Conservation (phyloP, 1,140 invertebrate species). For the Catajapyx aquilonaris region DNA sequence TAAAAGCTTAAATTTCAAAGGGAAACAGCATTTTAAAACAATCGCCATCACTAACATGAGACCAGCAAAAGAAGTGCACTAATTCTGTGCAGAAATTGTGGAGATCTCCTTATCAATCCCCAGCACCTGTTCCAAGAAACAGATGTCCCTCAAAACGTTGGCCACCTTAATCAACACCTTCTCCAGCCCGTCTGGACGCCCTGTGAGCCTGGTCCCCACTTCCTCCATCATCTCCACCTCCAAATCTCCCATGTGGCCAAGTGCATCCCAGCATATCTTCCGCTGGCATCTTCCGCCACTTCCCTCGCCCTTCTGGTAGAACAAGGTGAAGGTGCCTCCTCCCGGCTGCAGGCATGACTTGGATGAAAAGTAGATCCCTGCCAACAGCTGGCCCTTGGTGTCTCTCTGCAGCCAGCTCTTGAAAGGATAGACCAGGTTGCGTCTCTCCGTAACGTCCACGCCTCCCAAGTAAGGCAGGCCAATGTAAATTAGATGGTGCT, state of each 20-base stretch:
- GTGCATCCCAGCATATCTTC: conserved; percentile 11
- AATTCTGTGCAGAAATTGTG: conserved; percentile 44
- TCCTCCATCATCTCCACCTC: conserved; percentile 34
- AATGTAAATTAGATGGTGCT: conserved; percentile 39
- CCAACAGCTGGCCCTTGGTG: conserved; percentile 51
- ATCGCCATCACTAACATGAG: too few species aligned
- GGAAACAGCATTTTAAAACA: too few species aligned
- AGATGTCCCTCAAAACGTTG: conserved; percentile 42
- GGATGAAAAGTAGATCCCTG: conserved; percentile 59
- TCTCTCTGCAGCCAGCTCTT: conserved; percentile 56
- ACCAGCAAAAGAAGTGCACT: too few species aligned
- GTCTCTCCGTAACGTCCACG: conserved; percentile 63
- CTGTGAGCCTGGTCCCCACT: conserved; percentile 45
- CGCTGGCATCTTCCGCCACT: conserved; percentile 34
- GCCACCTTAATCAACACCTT: conserved; percentile 37
- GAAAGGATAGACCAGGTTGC: conserved; percentile 75
- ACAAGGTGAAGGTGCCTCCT: conserved; percentile 43
- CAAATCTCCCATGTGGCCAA: conserved; percentile 8
- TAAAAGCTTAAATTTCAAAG: too few species aligned
- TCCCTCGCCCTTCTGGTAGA: conserved; percentile 43
- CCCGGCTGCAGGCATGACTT: conserved; percentile 32
- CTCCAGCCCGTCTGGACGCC: conserved; percentile 34
- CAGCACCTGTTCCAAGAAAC: conserved; percentile 45
- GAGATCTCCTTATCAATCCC: conserved; percentile 50
- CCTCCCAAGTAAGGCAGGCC: conserved; percentile 54